These are phyloP conservation scores for Cygnus buccinator DNA, from an alignment of 2,113 vertebrate species.

Conservation along the genomic window DNA sequence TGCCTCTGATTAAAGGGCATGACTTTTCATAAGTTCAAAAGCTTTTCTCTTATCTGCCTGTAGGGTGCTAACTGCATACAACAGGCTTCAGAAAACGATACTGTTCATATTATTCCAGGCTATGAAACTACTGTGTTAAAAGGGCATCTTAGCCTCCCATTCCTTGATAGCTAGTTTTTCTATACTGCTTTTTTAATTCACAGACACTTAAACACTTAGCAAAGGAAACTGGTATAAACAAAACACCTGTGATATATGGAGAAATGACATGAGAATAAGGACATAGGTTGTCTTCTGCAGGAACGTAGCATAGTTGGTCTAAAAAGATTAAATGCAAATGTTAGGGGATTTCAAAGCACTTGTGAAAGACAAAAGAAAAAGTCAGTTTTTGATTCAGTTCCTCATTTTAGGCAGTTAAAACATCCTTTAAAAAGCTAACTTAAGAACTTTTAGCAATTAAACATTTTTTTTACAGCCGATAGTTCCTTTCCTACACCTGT, in stretches of 20 bases:
- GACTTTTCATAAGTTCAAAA: conserved; percentile 24
- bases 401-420: not conserved
- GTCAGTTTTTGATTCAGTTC: not conserved
- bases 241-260: not conserved
- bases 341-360: not conserved
- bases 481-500: not conserved
- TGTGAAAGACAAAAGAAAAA: not conserved
- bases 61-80: not conserved
- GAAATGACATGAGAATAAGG: not conserved
- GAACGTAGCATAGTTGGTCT: not conserved
- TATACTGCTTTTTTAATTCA: not conserved
- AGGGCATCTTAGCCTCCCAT: not conserved
- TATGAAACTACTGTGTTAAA: not conserved
- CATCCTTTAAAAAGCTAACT: not conserved
- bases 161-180: not conserved
- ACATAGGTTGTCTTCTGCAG: not conserved
- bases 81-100: not conserved
- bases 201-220: not conserved
- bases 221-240: not conserved
- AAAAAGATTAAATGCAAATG: not conserved
- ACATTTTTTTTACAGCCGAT: not conserved
- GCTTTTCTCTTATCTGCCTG: conserved; percentile 33
- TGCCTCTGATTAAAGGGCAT: conserved; percentile 30
- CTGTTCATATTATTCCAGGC: not conserved
- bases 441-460: not conserved